A percentile compares a stretch with the other conserved stretches of the same genome.
Conservation (phyloP, 2,888 invertebrate genomes). For the Nomada fabriciana region DNA sequence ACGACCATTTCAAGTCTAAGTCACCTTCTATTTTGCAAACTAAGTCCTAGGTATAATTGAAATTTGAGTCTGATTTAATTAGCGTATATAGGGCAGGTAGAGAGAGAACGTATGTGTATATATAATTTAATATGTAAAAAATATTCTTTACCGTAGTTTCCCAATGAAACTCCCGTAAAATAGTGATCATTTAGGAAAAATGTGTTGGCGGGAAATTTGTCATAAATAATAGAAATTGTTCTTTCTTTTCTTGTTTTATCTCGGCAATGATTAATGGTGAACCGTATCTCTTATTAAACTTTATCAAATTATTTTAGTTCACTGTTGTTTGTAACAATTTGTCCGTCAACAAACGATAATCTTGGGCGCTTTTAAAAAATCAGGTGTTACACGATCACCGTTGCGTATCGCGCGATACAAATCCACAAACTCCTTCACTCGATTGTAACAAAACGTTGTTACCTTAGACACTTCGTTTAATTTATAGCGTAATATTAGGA, state of each 20-base stretch:
- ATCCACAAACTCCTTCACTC: constrained; percentile 2
- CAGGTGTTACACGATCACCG: constrained; percentile 12
- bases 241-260: neutral
- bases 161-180: constrained; percentile 8
- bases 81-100: constrained; percentile 56
- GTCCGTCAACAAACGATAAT: neutral
- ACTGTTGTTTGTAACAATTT: constrained; percentile 3
- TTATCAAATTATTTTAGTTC: neutral
- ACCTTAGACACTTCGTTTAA: constrained; percentile 26
- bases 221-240: neutral
- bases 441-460: constrained; percentile 12
- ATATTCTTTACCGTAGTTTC: constrained; percentile 28
- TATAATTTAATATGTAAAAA: constrained; percentile 44
- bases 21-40: constrained; percentile 74
- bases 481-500: constrained; percentile 22
- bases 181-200: neutral
- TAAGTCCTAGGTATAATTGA: constrained; percentile 68
- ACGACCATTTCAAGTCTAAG: constrained; percentile 74
- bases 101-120: constrained; percentile 46
- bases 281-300: neutral
- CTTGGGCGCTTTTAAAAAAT: neutral
- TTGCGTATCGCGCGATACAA: neutral
- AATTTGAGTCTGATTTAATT: constrained; percentile 67
- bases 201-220: constrained; percentile 6
- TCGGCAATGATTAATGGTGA: neutral